Evolutionary conservation across 2,888 invertebrate species (phyloP), one percentile per base, ranked within the genome.

Genomic region (Molorchus minor): DNA sequence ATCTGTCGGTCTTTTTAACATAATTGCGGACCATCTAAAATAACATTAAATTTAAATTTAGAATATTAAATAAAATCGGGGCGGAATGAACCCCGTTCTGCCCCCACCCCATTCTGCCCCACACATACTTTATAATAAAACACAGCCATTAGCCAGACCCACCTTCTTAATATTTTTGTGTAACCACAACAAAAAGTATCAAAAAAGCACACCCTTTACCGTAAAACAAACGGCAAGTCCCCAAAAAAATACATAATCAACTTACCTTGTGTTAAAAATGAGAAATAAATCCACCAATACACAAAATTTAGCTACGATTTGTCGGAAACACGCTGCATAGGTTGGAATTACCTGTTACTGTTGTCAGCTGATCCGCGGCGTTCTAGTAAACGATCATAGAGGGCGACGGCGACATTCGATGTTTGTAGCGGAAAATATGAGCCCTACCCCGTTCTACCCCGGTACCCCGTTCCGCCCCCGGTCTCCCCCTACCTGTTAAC

Each of bases 371-470:
- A n/a, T 38, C 13, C 38, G 15, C 15, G 38, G 13, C 1, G 13
- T 38, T 38, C 38, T n/a, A 38, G 15, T 38, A 38, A 38, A 13
- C 15, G 17, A 38, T 15, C 13, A 7, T 15, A 38, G 38, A 38
- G 2, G 38, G 38, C 8, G 38, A 12, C 15, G 15, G 13, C 13
- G 15, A 38, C 15, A 38, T 3, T 13, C 13, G 7, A 13, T 13
- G 13, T 38, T 10, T 38, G 38, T 13, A 38, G 38, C 38, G 38
- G 38, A 2, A 38, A 38, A 38, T 38, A 38, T 38, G 15, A 38
- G 3, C n/a, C 12, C 38, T 1, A 38, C 13, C 38, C 38, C 38
- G 38, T 38, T 38, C 38, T 38, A 13, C 38, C 38, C 13, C 38
- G 38, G 38, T 38, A 38, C 38, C 17, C 38, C 3, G 15, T 38